Evolutionary conservation across 2,113 vertebrate species (phyloP).

Genomic region (Regulus satrapa): DNA sequence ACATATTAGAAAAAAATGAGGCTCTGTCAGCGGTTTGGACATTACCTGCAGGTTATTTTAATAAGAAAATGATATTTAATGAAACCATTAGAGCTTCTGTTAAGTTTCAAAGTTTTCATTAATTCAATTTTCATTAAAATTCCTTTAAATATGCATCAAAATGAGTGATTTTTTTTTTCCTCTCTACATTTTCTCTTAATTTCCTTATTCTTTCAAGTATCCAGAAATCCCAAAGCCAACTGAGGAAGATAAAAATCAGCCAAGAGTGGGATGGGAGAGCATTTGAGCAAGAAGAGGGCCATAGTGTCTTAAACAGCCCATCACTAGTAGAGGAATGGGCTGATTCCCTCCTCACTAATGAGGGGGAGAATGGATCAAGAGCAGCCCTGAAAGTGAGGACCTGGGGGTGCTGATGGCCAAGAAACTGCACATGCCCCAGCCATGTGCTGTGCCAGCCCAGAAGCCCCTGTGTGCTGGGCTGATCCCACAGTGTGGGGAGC

Average conservation of each 20-base stretch:
- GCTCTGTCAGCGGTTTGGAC: not conserved
- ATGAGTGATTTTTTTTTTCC: not conserved
- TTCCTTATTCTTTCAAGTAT: not conserved
- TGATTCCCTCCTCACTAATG: too few relatives aligned
- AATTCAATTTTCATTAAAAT: not conserved
- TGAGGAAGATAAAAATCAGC: not conserved
- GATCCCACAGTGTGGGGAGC: not conserved
- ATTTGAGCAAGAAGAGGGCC: not conserved
- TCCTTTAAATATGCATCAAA: not conserved
- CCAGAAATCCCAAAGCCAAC: not conserved
- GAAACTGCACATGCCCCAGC: not conserved
- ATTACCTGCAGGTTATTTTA: not conserved
- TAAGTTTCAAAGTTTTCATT: not conserved
- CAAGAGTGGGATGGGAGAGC: not conserved
- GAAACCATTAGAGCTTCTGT: not conserved
- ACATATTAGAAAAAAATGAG: not conserved
- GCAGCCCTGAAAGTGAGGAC: not conserved
- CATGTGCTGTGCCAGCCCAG: not conserved
- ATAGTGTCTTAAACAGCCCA: accelerated
- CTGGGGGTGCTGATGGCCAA: not conserved
- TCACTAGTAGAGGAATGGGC: accelerated
- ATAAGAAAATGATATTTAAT: not conserved
- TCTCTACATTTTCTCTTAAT: not conserved
- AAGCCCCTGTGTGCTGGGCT: not conserved
- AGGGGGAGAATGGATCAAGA: not conserved